These are phyloP conservation scores for Alloscopus bannaensis DNA, from an alignment of 2,888 invertebrate species.

Conservation along the genomic window DNA sequence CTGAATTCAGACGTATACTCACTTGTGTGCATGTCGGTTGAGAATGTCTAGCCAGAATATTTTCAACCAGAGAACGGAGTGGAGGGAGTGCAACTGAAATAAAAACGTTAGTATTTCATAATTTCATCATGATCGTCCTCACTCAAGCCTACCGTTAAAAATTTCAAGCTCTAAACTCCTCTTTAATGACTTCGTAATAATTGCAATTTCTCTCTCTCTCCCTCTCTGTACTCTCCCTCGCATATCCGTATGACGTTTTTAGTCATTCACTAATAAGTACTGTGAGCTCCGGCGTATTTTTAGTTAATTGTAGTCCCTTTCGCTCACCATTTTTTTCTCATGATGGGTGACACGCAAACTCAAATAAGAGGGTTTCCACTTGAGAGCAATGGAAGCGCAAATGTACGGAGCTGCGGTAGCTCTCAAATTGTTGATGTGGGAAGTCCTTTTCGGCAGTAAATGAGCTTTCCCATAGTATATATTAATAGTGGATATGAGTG, in stretches of 20 bases:
- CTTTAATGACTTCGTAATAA: conserved; percentile 16
- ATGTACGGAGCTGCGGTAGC: neutral
- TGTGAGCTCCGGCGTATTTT: conserved; percentile 26
- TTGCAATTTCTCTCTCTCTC: conserved; percentile 8
- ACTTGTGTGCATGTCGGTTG: no score
- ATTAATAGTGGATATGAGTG: conserved; percentile 28
- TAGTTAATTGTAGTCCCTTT: conserved; percentile 58
- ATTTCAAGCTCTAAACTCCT: conserved; percentile 9
- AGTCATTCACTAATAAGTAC: conserved; percentile 46
- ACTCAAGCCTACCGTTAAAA: conserved; percentile 11
- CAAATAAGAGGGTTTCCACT: conserved; percentile 39
- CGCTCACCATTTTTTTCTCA: conserved; percentile 36
- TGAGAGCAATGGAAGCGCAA: conserved; percentile 8
- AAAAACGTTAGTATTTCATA: no score
- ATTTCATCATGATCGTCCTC: neutral
- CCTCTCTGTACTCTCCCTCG: no score
- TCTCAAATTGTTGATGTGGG: conserved; percentile 26
- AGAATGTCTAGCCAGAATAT: no score
- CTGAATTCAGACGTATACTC: no score
- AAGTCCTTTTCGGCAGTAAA: conserved; percentile 39
- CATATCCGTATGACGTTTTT: conserved; percentile 48
- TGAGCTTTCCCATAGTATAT: conserved; percentile 39
- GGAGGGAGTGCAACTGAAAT: no score
- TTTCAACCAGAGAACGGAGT: no score
- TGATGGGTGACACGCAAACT: conserved; percentile 61